Percentiles rank a stretch among this genome's conserved stretches.
Conservation (phyloP, 2,113 vertebrate species). For the Lampris megalopsis region DNA sequence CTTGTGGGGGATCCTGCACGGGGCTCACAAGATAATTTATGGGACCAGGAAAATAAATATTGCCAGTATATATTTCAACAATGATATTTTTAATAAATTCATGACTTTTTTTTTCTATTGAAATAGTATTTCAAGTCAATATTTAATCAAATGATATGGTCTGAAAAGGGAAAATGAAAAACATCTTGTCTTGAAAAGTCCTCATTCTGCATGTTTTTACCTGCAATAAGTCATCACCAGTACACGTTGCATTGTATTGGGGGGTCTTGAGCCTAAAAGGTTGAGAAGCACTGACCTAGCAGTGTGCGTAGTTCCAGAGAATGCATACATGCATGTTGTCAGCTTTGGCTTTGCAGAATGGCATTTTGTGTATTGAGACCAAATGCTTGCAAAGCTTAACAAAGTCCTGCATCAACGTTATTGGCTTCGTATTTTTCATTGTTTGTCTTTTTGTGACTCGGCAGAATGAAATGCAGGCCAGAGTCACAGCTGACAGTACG, state of each 20-base stretch:
- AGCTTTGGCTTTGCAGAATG: not conserved
- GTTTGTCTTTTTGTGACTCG: conserved; percentile 41
- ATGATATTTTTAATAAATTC: not conserved
- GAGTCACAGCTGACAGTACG: conserved; percentile 67
- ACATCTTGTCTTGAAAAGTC: too few relatives aligned
- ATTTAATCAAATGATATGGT: too few relatives aligned
- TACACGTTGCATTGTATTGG: not conserved
- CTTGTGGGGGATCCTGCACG: too few relatives aligned
- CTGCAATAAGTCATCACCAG: too few relatives aligned
- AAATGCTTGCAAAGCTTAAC: not conserved
- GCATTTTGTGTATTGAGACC: not conserved
- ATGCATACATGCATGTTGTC: conserved; percentile 12
- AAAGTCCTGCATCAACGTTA: not conserved
- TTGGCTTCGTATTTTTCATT: not conserved
- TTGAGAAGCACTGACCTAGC: not conserved
- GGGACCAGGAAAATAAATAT: not conserved
- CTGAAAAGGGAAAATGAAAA: too few relatives aligned
- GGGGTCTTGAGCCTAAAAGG: not conserved
- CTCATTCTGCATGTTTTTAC: too few relatives aligned
- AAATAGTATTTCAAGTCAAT: not conserved
- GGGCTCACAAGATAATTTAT: too few relatives aligned
- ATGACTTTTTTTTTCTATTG: too few relatives aligned
- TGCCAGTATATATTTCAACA: not conserved
- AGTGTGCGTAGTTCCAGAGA: not conserved
- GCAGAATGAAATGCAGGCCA: conserved; percentile 71